phyloP scores from a whole-genome alignment of 2,888 invertebrate genomes.

The Mesorhabditis spiculigera region DNA sequence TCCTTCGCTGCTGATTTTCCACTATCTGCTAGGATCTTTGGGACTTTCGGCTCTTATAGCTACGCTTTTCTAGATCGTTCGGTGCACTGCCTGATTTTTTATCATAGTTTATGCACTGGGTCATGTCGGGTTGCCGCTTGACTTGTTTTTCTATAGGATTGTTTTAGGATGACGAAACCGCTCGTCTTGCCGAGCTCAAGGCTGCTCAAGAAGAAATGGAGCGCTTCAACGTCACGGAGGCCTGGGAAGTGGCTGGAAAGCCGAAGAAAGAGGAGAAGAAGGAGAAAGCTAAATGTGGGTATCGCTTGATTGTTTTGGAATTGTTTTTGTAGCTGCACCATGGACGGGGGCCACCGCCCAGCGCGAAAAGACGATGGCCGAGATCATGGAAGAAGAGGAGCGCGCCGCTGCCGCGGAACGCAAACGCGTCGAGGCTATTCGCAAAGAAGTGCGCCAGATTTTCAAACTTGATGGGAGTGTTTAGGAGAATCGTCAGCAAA shows the following conservation, averaged over 20 bases:
- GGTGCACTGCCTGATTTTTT: not conserved
- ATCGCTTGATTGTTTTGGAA: not conserved
- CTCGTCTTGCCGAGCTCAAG: not conserved
- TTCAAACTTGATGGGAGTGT: not conserved
- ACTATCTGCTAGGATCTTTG: not conserved
- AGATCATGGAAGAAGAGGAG: constrained; percentile 33
- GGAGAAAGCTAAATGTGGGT: constrained; percentile 6
- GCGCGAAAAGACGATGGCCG: constrained; percentile 23
- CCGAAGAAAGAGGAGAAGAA: not conserved
- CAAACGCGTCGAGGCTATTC: constrained; percentile 6
- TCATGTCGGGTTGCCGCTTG: not conserved
- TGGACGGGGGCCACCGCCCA: constrained; percentile 16
- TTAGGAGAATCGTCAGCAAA: not conserved
- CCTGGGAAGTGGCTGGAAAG: not conserved
- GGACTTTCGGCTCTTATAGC: not conserved
- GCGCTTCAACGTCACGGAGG: not conserved
- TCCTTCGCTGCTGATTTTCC: too few species aligned
- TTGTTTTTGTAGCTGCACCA: constrained; percentile 16
- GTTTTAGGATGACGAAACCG: not conserved
- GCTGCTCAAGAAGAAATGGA: not conserved
- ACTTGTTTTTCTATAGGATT: not conserved
- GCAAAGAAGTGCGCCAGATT: constrained; percentile 1
- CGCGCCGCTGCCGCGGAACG: constrained; percentile 21
- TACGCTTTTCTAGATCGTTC: not conserved
- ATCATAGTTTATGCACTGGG: not conserved